Evolutionary conservation across 2,888 invertebrate species (phyloP).

Genomic region (Latrodectus elegans): DNA sequence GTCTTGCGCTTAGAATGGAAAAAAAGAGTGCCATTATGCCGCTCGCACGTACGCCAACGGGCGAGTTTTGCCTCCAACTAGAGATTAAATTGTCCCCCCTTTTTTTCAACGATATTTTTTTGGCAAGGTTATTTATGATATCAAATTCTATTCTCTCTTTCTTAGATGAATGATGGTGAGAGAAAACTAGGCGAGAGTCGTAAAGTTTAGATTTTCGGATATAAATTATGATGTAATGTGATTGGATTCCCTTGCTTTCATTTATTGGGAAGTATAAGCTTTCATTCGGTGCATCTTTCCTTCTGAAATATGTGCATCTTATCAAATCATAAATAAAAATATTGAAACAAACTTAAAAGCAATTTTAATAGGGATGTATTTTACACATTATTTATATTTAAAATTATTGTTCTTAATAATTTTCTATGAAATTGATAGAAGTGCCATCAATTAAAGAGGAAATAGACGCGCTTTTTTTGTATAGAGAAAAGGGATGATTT

Average conservation of each 20-base stretch:
- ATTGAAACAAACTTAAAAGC: no score
- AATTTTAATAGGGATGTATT: no score
- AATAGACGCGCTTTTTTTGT: no score
- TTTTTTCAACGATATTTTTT: neutral
- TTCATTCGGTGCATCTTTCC: no score
- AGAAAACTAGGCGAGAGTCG: neutral
- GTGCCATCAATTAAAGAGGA: no score
- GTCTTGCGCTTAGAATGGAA: slow-evolving; percentile 10
- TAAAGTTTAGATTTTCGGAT: neutral
- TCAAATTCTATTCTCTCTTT: neutral
- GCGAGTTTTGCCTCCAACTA: neutral
- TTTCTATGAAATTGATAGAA: no score
- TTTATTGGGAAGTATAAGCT: neutral
- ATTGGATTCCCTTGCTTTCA: slow-evolving; percentile 4
- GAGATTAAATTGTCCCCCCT: neutral
- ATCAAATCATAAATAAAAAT: no score
- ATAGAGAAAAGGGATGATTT: no score
- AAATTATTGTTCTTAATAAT: no score
- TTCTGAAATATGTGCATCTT: no score
- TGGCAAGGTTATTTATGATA: neutral
- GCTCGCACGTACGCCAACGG: slow-evolving; percentile 27
- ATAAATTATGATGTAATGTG: neutral
- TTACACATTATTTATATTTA: no score
- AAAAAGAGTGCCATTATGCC: slow-evolving; percentile 24
- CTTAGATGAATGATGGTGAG: neutral